Percentiles rank a stretch among this genome's conserved stretches.
Evolutionary conservation across 2,113 vertebrate species (phyloP).

Genomic region (Pterocles orientalis): DNA sequence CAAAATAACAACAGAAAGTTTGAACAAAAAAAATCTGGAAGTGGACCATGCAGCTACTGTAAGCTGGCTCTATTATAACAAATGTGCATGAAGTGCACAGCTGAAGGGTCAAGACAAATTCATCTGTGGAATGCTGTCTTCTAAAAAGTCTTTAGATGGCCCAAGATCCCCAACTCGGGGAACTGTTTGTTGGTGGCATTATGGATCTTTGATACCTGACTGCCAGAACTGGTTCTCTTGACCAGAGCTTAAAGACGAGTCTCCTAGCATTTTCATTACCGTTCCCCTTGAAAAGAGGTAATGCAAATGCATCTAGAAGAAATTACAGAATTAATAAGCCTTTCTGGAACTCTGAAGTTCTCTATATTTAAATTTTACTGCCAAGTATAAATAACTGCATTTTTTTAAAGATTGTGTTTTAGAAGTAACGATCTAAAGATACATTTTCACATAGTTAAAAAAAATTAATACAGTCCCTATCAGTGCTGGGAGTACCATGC

Average conservation of each 20-base stretch:
- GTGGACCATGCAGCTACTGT: neutral
- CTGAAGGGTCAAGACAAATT: neutral
- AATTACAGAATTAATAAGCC: neutral
- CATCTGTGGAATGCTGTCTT: neutral
- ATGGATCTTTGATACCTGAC: neutral
- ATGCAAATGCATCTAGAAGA: neutral
- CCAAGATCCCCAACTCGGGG: fast-evolving
- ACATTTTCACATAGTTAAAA: neutral
- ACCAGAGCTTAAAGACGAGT: neutral
- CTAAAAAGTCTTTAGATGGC: neutral
- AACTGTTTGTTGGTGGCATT: neutral
- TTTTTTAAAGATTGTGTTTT: neutral
- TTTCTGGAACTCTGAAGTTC: neutral
- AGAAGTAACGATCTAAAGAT: neutral
- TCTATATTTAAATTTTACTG: neutral
- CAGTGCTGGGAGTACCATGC: neutral
- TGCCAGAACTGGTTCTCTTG: neutral
- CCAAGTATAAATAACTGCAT: neutral
- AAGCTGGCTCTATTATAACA: neutral
- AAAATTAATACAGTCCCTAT: neutral
- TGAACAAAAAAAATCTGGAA: neutral
- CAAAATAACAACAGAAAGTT: neutral
- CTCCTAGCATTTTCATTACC: neutral
- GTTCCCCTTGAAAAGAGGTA: neutral
- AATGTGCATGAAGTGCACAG: neutral